A percentile compares a stretch with the other conserved stretches of the same genome.
Conservation (phyloP, 2,888 invertebrate genomes). For the Alitta virens region DNA sequence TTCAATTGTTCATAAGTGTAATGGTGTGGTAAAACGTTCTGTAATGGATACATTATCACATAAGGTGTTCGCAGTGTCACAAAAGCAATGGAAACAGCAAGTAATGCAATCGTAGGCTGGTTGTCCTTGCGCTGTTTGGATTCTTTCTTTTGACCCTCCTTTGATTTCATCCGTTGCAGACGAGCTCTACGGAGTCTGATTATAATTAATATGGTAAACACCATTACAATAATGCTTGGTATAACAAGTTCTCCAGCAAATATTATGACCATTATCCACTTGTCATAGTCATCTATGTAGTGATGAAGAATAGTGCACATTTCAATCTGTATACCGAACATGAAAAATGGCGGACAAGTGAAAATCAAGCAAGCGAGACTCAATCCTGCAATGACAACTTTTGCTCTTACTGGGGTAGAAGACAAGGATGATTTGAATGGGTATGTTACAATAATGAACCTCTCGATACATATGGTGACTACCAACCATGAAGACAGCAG, state of each 20-base stretch:
- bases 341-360: neutral
- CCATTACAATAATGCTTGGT: constrained; percentile 4
- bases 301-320: too few relatives aligned
- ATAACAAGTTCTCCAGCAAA: constrained; percentile 1
- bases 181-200: neutral
- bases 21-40: neutral
- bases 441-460: constrained; percentile 8
- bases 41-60: neutral
- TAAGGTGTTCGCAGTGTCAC: neutral
- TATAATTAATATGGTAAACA: constrained; percentile 8
- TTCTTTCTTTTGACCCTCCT: neutral
- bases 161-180: neutral
- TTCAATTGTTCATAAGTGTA: too few relatives aligned
- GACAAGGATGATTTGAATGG: neutral
- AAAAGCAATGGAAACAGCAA: constrained; percentile 8
- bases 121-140: neutral
- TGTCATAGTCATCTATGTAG: neutral
- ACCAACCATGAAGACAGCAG: constrained; percentile 9
- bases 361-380: neutral
- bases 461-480: constrained; percentile 7
- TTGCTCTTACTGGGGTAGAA: constrained; percentile 2
- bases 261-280: neutral
- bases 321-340: neutral
- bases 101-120: constrained; percentile 9
- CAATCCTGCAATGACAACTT: neutral